These are phyloP conservation scores for Salvator merianae DNA, from an alignment of 2,113 vertebrate species.

Conservation along the genomic window DNA sequence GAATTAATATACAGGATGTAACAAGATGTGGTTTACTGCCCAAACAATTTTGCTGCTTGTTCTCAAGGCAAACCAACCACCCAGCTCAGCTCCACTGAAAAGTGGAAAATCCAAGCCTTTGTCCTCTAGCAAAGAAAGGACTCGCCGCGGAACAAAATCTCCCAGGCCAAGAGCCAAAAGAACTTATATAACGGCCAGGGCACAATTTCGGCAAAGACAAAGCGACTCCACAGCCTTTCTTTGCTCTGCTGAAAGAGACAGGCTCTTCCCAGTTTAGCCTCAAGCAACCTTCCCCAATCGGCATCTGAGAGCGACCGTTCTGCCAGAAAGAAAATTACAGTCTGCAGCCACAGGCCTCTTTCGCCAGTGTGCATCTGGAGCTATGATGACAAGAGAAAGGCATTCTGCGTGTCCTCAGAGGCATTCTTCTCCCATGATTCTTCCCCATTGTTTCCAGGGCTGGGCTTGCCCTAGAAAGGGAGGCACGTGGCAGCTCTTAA, in stretches of 20 bases:
- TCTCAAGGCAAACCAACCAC: background rate
- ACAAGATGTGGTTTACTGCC: background rate
- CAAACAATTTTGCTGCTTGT: background rate
- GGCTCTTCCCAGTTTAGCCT: background rate
- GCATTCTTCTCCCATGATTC: background rate
- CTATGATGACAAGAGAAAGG: background rate
- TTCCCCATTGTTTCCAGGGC: no score
- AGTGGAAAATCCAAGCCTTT: background rate
- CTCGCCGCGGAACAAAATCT: no score
- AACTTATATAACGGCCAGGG: background rate
- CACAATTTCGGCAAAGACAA: background rate
- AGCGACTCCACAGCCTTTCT: fast-evolving
- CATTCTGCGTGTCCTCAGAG: background rate
- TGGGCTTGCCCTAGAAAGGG: background rate
- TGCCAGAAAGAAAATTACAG: background rate
- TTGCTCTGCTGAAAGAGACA: background rate
- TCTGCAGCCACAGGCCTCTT: background rate
- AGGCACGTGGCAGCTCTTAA: no score
- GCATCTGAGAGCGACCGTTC: no score
- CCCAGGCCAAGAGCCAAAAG: background rate
- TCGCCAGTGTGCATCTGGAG: background rate
- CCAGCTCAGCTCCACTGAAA: no score
- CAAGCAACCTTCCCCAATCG: background rate
- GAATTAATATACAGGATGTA: background rate
- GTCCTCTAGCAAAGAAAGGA: background rate